Evolutionary conservation across 2,113 vertebrate genomes (phyloP), one percentile per base, ranked within the genome.

Genomic region (Caranx melampygus): DNA sequence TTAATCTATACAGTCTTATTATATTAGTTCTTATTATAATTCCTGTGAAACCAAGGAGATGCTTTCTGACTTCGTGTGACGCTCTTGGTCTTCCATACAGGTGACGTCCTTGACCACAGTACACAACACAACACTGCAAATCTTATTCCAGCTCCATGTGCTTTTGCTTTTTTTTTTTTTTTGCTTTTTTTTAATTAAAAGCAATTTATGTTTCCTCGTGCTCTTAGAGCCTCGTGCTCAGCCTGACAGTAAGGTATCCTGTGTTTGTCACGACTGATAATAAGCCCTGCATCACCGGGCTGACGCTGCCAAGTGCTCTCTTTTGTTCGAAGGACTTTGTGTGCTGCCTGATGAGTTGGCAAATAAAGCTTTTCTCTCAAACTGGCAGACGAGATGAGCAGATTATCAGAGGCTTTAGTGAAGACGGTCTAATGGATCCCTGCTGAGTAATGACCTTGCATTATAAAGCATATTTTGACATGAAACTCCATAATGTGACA

Each of bases 321-420:
- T 51, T 44, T 44, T 64, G 52, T 52, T 6, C 31, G n/a, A 4
- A 34, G 57, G 37, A 45, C 52, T 55, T 54, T 51, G 60, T 79
- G 35, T 57, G 9, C 59, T 20, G 55, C 45, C 34, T 72, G 61
- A 75, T 66, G 67, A 84, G 44, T 45, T 54, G 59, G 70, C 26
- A 18, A 75, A 65, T 71, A 37, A 81, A 76, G 71, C 59, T 64
- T 69, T 68, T 72, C 60, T 57, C 44, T 65, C 78, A 21, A 75
- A 70, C 64, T 52, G 58, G 35, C 72, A 66, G 84, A 72, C 6
- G 26, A 72, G 45, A 78, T 54, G 68, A 68, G 73, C 64, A 75
- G 78, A 81, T 81, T 74, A 78, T 69, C 13, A 55, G 51, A 75
- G 51, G 55, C 74, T 67, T 79, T 70, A 44, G 42, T 13, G 20